Percentiles rank a stretch among this genome's conserved stretches.
phyloP scores from a whole-genome alignment of 2,888 invertebrate genomes.

The Pyrrhia umbra region DNA sequence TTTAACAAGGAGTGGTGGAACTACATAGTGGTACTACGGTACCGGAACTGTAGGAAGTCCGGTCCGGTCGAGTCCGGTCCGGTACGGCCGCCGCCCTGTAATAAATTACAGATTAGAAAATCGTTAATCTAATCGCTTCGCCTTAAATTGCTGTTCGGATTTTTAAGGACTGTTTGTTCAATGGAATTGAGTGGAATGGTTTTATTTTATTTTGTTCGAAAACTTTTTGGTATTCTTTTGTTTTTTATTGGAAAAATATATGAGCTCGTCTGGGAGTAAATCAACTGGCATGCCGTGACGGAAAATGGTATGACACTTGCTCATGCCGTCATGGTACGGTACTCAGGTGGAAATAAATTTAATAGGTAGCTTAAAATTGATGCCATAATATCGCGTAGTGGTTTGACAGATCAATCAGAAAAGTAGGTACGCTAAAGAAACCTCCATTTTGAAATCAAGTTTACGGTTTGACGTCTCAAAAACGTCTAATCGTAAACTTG shows the following conservation, averaged over 20 bases:
- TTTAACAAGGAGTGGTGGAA: constrained; percentile 60
- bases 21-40: constrained; percentile 59
- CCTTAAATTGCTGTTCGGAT: constrained; percentile 54
- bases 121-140: constrained; percentile 82
- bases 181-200: constrained; percentile 1
- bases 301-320: too few relatives aligned
- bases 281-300: too few relatives aligned
- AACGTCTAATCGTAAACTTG: too few relatives aligned
- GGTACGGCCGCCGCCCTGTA: constrained; percentile 68
- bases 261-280: too few relatives aligned
- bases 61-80: constrained; percentile 61
- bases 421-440: too few relatives aligned
- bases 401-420: too few relatives aligned
- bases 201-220: constrained; percentile 10
- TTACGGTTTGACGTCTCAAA: too few relatives aligned
- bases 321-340: too few relatives aligned
- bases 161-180: constrained; percentile 27
- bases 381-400: too few relatives aligned
- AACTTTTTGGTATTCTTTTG: constrained; percentile 8
- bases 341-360: too few relatives aligned
- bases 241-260: background rate
- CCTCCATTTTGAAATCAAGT: too few relatives aligned
- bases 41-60: constrained; percentile 79
- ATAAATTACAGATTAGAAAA: constrained; percentile 87
- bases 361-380: too few relatives aligned